Conservation (phyloP, 2,113 vertebrate species). For the Callochromis pleurospilus region DNA sequence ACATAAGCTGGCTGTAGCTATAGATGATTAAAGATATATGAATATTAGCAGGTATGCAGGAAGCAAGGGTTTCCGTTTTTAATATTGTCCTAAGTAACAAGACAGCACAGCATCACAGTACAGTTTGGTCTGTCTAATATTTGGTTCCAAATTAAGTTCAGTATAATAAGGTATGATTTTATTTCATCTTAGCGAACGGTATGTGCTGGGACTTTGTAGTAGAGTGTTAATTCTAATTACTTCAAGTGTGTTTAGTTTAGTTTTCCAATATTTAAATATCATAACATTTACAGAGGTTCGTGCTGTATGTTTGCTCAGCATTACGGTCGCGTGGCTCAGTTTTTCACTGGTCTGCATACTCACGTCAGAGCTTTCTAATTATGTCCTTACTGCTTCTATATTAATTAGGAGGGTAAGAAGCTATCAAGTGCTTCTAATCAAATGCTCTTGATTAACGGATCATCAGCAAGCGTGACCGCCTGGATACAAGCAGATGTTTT, state of each 20-base stretch:
- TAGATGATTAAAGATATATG: neutral
- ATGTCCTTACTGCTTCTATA: neutral
- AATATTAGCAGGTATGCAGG: neutral
- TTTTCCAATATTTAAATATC: neutral
- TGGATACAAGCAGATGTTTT: neutral
- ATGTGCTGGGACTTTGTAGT: neutral
- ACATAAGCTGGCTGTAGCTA: neutral
- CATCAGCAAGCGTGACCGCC: neutral
- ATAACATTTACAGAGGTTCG: neutral
- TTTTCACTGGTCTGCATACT: neutral
- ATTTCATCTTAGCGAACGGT: rapidly evolving
- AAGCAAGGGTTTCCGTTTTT: neutral
- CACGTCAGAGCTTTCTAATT: neutral
- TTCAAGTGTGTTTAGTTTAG: neutral
- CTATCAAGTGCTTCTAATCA: neutral
- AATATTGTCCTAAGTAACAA: neutral
- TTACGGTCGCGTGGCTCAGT: neutral
- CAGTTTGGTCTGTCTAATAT: neutral
- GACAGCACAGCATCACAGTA: neutral
- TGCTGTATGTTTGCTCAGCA: neutral
- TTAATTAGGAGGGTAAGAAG: neutral
- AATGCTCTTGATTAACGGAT: neutral
- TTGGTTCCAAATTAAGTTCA: neutral
- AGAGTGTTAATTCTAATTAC: neutral
- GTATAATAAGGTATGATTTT: neutral